phyloP scores from a whole-genome alignment of 1,140 invertebrate species.

The Drosophila dunni region DNA sequence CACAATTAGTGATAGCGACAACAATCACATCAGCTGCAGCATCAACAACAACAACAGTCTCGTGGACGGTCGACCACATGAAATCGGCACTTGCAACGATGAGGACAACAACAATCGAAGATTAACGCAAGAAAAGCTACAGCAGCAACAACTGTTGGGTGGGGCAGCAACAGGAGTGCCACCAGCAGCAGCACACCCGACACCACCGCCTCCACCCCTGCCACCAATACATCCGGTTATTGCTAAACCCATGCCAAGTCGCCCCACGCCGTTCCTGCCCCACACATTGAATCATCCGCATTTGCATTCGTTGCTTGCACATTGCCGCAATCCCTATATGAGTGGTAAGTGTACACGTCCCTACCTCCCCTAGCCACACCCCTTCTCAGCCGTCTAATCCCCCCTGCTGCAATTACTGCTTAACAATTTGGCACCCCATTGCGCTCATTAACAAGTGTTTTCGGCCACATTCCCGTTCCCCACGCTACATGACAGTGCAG shows the following conservation, averaged over 20 bases:
- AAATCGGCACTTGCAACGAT: slow-evolving; percentile 56
- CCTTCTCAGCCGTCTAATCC: slow-evolving; percentile 2
- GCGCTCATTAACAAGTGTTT: slow-evolving; percentile 77
- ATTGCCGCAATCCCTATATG: slow-evolving; percentile 86
- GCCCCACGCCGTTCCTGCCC: slow-evolving; percentile 85
- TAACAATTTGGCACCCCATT: slow-evolving; percentile 28
- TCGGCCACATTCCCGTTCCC: slow-evolving; percentile 1
- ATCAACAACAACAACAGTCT: slow-evolving; percentile 53
- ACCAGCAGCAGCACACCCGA: slow-evolving; percentile 40
- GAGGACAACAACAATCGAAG: slow-evolving; percentile 83
- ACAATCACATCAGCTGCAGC: slow-evolving; percentile 78
- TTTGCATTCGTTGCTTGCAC: slow-evolving; percentile 84
- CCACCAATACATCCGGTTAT: slow-evolving; percentile 78
- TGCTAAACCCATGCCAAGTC: slow-evolving; percentile 86
- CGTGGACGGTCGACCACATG: slow-evolving; percentile 69
- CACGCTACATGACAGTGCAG: slow-evolving; percentile 6
- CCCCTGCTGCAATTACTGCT: slow-evolving; percentile 40
- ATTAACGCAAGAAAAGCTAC: slow-evolving; percentile 79
- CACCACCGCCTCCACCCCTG: slow-evolving; percentile 60
- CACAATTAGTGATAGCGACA: slow-evolving; percentile 85
- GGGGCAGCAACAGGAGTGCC: slow-evolving; percentile 36
- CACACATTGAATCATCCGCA: slow-evolving; percentile 85
- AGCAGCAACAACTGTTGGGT: slow-evolving; percentile 40
- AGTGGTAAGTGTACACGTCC: slow-evolving; percentile 84
- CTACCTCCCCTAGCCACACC: neutral